These are phyloP conservation scores for Anolis sagrei DNA, from an alignment of 2,113 vertebrate species.

Conservation along the genomic window DNA sequence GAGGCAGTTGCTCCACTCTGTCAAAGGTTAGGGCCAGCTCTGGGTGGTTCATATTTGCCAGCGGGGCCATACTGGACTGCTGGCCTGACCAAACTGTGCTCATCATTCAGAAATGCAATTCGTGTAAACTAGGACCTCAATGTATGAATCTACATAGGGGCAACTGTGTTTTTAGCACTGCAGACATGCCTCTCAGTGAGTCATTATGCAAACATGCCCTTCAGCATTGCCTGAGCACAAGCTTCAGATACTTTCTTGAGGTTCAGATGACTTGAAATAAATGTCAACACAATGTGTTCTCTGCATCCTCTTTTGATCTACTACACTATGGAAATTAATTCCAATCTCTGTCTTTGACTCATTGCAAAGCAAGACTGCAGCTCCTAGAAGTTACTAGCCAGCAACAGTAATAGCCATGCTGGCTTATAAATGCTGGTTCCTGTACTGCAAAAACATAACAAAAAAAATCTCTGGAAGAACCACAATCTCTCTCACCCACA, in stretches of 20 bases:
- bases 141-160: background rate
- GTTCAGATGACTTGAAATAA: background rate
- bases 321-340: background rate
- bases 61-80: background rate
- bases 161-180: too few species aligned
- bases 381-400: too few species aligned
- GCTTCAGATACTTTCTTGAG: background rate
- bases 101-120: background rate
- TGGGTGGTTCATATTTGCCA: background rate
- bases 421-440: too few species aligned
- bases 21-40: too few species aligned
- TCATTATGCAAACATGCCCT: background rate
- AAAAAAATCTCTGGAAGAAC: too few species aligned
- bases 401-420: too few species aligned
- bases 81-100: too few species aligned
- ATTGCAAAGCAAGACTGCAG: too few species aligned
- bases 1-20: too few species aligned
- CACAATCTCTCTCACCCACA: background rate
- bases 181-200: background rate
- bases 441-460: too few species aligned
- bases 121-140: background rate
- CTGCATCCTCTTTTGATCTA: background rate
- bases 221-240: background rate
- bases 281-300: background rate
- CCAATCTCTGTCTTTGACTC: background rate